Conservation (phyloP, 1,140 invertebrate genomes). For the Euura saliciscinereae region DNA sequence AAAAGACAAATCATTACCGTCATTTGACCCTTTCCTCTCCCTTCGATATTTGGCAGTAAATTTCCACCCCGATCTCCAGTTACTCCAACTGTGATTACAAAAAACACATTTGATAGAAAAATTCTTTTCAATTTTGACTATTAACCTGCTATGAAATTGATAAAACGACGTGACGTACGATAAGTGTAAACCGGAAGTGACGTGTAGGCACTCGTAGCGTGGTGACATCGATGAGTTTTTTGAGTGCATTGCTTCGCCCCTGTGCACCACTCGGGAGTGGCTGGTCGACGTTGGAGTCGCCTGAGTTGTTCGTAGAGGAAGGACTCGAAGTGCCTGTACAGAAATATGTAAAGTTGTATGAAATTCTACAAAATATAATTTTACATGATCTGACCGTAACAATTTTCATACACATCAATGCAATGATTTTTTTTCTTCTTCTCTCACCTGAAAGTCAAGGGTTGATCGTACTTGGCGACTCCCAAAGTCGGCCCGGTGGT, state of each 20-base stretch:
- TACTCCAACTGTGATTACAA: slow-evolving; percentile 59
- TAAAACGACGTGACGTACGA: slow-evolving; percentile 53
- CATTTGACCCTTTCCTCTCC: slow-evolving; percentile 54
- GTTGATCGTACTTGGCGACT: slow-evolving; percentile 53
- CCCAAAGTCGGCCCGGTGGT: slow-evolving; percentile 53
- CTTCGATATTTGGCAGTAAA: slow-evolving; percentile 58
- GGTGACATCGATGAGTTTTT: slow-evolving; percentile 85
- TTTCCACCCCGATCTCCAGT: slow-evolving; percentile 45
- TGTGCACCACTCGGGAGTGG: slow-evolving; percentile 63
- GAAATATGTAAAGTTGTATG: slow-evolving; percentile 1
- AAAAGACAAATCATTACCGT: slow-evolving; percentile 42
- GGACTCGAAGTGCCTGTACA: slow-evolving; percentile 83
- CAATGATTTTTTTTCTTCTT: too few species aligned
- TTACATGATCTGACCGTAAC: too few species aligned
- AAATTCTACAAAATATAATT: not conserved
- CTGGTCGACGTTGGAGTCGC: slow-evolving; percentile 71
- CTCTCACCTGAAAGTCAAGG: slow-evolving; percentile 51
- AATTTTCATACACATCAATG: too few species aligned
- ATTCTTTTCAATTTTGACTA: too few species aligned
- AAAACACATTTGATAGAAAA: too few species aligned
- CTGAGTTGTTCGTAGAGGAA: slow-evolving; percentile 89
- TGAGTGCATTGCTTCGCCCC: slow-evolving; percentile 75
- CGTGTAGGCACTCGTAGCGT: slow-evolving; percentile 89
- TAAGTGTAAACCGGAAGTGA: slow-evolving; percentile 72
- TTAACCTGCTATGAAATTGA: not conserved